Base-by-base conservation (phyloP, 1,140 invertebrate genomes). In the Zophobas atratus region DNA sequence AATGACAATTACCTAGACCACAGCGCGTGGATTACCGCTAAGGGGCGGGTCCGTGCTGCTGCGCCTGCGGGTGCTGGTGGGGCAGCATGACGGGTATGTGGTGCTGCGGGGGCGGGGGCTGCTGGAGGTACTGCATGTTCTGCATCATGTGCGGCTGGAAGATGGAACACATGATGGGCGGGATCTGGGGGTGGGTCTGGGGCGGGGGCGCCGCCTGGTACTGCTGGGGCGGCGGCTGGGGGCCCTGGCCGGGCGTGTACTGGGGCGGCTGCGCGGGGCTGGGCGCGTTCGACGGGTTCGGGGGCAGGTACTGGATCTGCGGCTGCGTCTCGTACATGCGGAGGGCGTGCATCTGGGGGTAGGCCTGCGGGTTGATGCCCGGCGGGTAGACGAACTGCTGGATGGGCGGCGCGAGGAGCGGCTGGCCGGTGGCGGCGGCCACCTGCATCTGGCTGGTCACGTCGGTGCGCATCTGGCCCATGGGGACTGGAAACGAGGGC, bases 381-480 rank as follows among this genome's bases (percentile, higher is more conserved):
- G 82, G 79, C 33, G 88, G 88, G 72, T 87, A 87, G 82, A 92
- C 88, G 84, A 90, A 91, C 75, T 84, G 89, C 81, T 90, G 91
- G 81, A 92, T 84, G 20, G 94, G 93, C 6, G 94, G 93, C 41
- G 94, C 92, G 80, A 96, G 87, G 67, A 97, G 87, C 2, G 95
- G 95, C 84, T 95, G 95, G 0, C 95, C 95, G 46, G 95, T 96
- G 51, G 94, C 94, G 0, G 91, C 91, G 1, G 91, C 91, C 6
- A 94, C 93, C 84, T 94, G 93, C 89, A 94, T 93, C 82, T 93
- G 92, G 33, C 90, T 91, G 33, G 91, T 88, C 81, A 92, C 87
- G 78, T 93, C 92, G 57, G 90, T 88, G 36, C 71, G 88, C 86
- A 81, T 90, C 90, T 85, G 89, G 88, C 80, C 88, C 86, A 93